A percentile compares a stretch with the other conserved stretches of the same genome.
Evolutionary conservation across 2,113 vertebrate species (phyloP).

Genomic region (Gymnorhina tibicen): DNA sequence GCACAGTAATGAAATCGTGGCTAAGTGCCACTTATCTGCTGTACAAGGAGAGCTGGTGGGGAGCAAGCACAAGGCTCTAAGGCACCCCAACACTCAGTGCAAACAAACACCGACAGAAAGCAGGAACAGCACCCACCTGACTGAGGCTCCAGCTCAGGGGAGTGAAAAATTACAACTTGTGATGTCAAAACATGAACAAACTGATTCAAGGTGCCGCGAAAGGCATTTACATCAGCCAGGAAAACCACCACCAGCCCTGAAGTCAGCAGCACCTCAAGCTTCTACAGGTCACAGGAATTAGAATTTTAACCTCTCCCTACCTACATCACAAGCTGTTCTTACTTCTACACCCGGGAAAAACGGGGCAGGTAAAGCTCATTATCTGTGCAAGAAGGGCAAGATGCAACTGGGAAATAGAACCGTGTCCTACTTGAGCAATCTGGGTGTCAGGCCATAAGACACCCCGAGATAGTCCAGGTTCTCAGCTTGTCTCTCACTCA

Average conservation of each 20-base stretch:
- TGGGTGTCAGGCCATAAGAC: conserved; percentile 90
- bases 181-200: not conserved
- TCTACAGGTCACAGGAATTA: not conserved
- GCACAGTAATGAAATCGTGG: not conserved
- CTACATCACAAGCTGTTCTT: not conserved
- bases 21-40: not conserved
- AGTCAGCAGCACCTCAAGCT: not conserved
- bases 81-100: not conserved
- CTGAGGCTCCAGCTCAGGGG: not conserved
- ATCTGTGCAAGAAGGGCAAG: not conserved
- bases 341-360: not conserved
- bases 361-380: not conserved
- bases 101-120: not conserved
- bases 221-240: not conserved
- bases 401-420: not conserved
- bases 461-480: conserved; percentile 92
- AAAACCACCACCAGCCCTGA: not conserved
- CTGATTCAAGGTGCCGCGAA: not conserved
- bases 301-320: not conserved
- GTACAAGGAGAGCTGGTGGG: not conserved
- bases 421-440: conserved; percentile 86
- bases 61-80: not conserved
- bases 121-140: not conserved
- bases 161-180: not conserved
- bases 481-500: conserved; percentile 91